These are phyloP conservation scores for Carpatolechia fugitivella DNA, from an alignment of 2,888 invertebrate genomes.

Conservation along the genomic window DNA sequence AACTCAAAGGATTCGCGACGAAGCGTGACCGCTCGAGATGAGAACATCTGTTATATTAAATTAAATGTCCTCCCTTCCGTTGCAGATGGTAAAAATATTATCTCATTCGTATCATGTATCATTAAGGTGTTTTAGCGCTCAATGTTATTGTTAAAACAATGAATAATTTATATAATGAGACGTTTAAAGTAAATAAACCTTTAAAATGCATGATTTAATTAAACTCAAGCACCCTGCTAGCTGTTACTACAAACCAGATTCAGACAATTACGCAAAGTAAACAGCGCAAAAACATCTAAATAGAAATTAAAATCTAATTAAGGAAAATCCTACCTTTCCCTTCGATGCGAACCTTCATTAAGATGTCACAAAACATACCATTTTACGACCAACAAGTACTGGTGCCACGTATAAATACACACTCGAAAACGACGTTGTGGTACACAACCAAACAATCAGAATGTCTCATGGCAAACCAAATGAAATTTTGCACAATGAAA, in stretches of 20 bases:
- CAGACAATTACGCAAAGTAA: constrained; percentile 26
- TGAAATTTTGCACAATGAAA: constrained; percentile 55
- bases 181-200: constrained; percentile 11
- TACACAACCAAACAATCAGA: constrained; percentile 26
- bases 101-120: background rate
- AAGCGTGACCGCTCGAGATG: constrained; percentile 57
- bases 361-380: constrained; percentile 42
- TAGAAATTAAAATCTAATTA: constrained; percentile 51
- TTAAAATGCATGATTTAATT: constrained; percentile 2
- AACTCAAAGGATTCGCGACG: constrained; percentile 66
- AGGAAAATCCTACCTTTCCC: constrained; percentile 35
- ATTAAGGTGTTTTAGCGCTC: background rate
- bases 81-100: constrained; percentile 40
- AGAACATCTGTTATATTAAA: constrained; percentile 67
- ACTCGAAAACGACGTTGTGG: constrained; percentile 36
- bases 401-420: constrained; percentile 23
- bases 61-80: constrained; percentile 61
- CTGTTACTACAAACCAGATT: constrained; percentile 17
- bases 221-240: constrained; percentile 7
- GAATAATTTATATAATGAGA: background rate
- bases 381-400: constrained; percentile 36
- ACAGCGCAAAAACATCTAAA: constrained; percentile 21
- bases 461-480: constrained; percentile 33
- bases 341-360: constrained; percentile 43
- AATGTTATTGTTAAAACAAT: background rate